phyloP scores from a whole-genome alignment of 2,113 vertebrate species.

The Gila orcuttii region DNA sequence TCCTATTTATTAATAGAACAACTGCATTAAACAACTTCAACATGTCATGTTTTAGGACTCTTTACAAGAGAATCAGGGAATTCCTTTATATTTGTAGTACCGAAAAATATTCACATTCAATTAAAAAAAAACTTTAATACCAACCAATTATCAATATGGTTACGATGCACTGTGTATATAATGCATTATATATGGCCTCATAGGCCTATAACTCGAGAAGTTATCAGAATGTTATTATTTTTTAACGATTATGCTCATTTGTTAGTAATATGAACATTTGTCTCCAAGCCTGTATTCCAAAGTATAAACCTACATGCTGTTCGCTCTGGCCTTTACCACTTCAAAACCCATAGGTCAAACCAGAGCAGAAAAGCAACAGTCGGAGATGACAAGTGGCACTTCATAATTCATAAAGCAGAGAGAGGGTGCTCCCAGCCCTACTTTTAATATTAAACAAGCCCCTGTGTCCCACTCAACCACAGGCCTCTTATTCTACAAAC shows the following conservation, averaged over 20 bases:
- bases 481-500: not conserved
- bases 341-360: not conserved
- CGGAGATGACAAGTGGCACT: conserved; percentile 48
- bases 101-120: not conserved
- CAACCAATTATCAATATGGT: too few relatives aligned
- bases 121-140: too few relatives aligned
- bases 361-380: too few relatives aligned
- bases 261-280: not conserved
- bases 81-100: too few relatives aligned
- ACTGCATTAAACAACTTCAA: conserved; percentile 74
- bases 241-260: not conserved
- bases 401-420: conserved; percentile 59
- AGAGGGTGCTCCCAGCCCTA: conserved; percentile 36
- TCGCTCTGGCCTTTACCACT: not conserved
- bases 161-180: too few relatives aligned
- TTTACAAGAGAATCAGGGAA: not conserved
- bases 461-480: not conserved
- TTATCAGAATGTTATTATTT: not conserved
- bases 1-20: conserved; percentile 80
- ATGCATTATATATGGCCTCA: not conserved
- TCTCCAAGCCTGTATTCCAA: not conserved
- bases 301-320: not conserved
- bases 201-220: not conserved
- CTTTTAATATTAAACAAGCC: conserved; percentile 62
- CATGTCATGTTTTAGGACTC: not conserved